Base-by-base conservation (phyloP, 1,140 invertebrate species). In the Conus betulinus region DNA sequence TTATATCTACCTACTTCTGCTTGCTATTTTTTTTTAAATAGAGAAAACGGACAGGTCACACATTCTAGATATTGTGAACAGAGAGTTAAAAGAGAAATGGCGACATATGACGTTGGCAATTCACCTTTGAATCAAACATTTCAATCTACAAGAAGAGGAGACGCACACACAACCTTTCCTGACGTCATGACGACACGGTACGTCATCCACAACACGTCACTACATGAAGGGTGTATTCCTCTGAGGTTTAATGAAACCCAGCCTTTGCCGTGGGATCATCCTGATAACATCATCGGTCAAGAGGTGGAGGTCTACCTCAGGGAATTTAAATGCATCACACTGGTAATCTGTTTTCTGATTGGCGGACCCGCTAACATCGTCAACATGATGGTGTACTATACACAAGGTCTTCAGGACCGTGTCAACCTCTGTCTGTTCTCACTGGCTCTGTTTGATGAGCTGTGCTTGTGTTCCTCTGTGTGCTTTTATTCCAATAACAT, bases 391-490 rank as follows among this genome's bases (percentile, higher is more conserved):
- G 76, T 78, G 76, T 78, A 39, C 76, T 78, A 78, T 23, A 78
- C 27, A 51, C 76, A 78, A 51, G 76, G 76, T 78, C 76, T 78
- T 13, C 1, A 78, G 76, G 76, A 78, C 11, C 76, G 76, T 51
- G 76, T 78, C 76, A 78, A 78, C 76, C 76, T 78, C 25, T 78
- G 76, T 78, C 76, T 78, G 76, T 78, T 78, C 76, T 7, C 27
- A 7, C 17, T 78, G 76, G 25, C 76, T 5, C 7, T 78, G 76
- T 27, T 7, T 51, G 76, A 78, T 23, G 15, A 13, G 1, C 8
- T 78, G 8, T 78, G 6, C 27, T 11, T 78, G 25, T 7, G 10
- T 0, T 15, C 11, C 8, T 8, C n/a, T 39, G 7, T 78, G 5
- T 39, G 0, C 1, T 17, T 78, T 51, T 8, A 11, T 3, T 23